phyloP scores from a whole-genome alignment of 2,113 vertebrate species.

The Peucedramus taeniatus region DNA sequence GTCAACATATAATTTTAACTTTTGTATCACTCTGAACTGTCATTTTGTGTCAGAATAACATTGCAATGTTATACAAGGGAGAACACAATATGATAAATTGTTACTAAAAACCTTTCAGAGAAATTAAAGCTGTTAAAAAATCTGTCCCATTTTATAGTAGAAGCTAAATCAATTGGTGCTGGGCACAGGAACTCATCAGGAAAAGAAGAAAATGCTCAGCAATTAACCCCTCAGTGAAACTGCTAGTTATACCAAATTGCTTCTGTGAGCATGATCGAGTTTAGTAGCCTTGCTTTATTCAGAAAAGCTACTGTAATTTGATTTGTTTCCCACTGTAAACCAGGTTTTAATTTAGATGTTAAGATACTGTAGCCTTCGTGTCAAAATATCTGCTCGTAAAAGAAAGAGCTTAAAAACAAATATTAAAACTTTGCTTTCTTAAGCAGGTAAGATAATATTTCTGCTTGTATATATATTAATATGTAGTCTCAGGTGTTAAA shows the following conservation, averaged over 20 bases:
- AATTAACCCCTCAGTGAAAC: background rate
- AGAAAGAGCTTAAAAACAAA: background rate
- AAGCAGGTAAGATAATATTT: background rate
- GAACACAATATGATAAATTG: background rate
- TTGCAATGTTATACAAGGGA: background rate
- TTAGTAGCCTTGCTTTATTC: background rate
- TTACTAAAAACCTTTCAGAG: constrained; percentile 2
- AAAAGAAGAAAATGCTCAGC: background rate
- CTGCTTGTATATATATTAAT: background rate
- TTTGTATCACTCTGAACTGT: constrained; percentile 40
- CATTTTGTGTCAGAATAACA: constrained; percentile 48
- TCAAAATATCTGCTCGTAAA: background rate
- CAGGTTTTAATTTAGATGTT: background rate
- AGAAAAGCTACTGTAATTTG: background rate
- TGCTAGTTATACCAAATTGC: background rate
- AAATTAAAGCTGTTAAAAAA: background rate
- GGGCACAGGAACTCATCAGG: background rate
- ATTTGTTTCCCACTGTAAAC: background rate
- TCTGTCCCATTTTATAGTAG: background rate
- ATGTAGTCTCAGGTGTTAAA: background rate
- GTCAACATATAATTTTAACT: constrained; percentile 62
- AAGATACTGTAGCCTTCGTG: background rate
- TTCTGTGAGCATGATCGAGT: background rate
- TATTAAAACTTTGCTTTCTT: background rate
- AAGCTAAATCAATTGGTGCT: background rate